A percentile compares a stretch with the other conserved stretches of the same genome.
Conservation (phyloP, 2,113 vertebrate genomes). For the Phocoena sinus region DNA sequence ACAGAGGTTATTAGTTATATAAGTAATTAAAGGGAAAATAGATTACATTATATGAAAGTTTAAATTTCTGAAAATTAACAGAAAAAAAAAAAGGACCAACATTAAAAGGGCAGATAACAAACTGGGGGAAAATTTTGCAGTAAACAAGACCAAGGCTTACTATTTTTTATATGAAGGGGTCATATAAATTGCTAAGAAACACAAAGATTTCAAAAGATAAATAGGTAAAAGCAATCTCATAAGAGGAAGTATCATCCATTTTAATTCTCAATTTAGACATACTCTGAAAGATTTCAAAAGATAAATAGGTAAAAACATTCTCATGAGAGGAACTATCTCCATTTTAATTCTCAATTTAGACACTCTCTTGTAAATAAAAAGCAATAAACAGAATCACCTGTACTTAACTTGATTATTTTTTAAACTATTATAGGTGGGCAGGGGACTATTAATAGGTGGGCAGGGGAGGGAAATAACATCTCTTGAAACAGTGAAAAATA, state of each 20-base stretch:
- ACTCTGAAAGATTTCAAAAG: neutral
- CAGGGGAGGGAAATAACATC: neutral
- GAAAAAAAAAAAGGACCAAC: neutral
- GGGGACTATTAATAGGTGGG: neutral
- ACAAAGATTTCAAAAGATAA: neutral
- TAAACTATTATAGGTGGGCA: neutral
- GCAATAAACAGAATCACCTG: neutral
- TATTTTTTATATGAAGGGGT: neutral
- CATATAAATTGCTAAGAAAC: neutral
- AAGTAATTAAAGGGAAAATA: conserved; percentile 17
- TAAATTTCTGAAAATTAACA: conserved; percentile 33
- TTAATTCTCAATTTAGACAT: neutral
- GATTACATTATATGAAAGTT: conserved; percentile 12
- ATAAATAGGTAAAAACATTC: neutral
- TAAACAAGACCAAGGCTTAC: neutral
- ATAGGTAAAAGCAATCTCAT: neutral
- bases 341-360: neutral
- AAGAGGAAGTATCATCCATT: neutral
- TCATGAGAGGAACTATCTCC: neutral
- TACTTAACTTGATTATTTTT: neutral
- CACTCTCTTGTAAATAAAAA: neutral
- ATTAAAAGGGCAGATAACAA: neutral
- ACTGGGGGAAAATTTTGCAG: neutral
- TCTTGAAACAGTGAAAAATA: neutral
- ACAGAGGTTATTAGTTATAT: neutral